Conservation (phyloP, 2,888 invertebrate species). For the Argyra leucocephala region DNA sequence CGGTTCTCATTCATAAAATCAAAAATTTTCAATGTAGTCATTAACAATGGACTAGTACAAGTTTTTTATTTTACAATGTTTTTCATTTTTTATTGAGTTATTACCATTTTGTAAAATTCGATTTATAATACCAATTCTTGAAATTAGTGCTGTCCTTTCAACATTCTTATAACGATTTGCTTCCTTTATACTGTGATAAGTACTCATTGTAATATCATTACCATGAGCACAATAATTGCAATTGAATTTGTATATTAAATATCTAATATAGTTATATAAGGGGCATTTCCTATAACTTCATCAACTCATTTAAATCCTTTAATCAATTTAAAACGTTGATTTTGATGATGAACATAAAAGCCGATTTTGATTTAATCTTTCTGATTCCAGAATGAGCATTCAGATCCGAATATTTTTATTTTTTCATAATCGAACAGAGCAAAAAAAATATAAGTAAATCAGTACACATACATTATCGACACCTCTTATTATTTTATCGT, state of each 20-base stretch:
- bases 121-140: not conserved
- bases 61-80: not conserved
- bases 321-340: not conserved
- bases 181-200: not conserved
- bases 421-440: no score
- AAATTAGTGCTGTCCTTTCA: not conserved
- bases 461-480: no score
- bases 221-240: slow-evolving; percentile 1
- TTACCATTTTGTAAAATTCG: not conserved
- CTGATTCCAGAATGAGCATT: not conserved
- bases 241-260: not conserved
- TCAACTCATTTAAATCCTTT: not conserved
- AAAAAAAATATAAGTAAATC: no score
- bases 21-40: not conserved
- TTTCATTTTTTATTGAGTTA: not conserved
- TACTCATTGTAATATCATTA: not conserved
- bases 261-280: not conserved
- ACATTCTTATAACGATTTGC: not conserved
- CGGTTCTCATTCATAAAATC: not conserved
- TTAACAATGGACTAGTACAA: not conserved
- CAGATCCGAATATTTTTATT: no score
- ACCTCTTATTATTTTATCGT: no score
- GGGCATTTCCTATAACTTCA: not conserved
- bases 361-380: not conserved
- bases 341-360: not conserved